These are phyloP conservation scores for Macaria notata DNA, from an alignment of 2,888 invertebrate species.

Conservation along the genomic window DNA sequence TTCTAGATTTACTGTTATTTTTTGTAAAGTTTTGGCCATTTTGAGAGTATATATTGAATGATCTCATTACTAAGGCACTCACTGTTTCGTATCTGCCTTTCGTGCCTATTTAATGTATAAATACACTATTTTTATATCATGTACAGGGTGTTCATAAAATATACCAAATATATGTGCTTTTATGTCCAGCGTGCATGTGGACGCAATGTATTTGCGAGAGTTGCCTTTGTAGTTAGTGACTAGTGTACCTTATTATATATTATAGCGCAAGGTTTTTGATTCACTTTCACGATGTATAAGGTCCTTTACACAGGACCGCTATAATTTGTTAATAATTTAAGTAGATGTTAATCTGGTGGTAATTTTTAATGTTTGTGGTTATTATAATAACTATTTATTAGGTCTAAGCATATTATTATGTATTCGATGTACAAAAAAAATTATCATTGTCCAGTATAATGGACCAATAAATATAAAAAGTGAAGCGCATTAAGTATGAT, in stretches of 20 bases:
- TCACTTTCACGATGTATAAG: conserved; percentile 5
- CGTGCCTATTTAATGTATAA: conserved; percentile 61
- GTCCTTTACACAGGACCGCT: conserved; percentile 4
- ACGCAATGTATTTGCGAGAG: conserved; percentile 59
- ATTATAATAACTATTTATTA: conserved; percentile 16
- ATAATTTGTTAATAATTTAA: conserved; percentile 12
- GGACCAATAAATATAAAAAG: conserved; percentile 7
- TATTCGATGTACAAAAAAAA: conserved; percentile 13
- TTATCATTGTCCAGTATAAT: conserved; percentile 10
- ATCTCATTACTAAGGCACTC: conserved; percentile 70
- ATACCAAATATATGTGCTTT: conserved; percentile 80
- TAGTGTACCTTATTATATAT: conserved; percentile 14
- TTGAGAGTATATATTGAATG: conserved; percentile 54
- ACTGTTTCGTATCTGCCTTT: conserved; percentile 63
- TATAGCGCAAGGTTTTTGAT: conserved; percentile 10
- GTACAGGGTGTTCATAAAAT: conserved; percentile 78
- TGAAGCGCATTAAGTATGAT: conserved; percentile 4
- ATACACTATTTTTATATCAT: conserved; percentile 75
- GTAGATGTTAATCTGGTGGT: conserved; percentile 1
- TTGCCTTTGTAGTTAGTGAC: conserved; percentile 69
- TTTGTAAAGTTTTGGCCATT: conserved; percentile 30
- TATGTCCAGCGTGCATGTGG: conserved; percentile 57
- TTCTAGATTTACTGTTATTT: conserved; percentile 27
- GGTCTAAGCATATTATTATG: conserved; percentile 6
- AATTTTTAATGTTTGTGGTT: conserved; percentile 14